Evolutionary conservation across 2,888 invertebrate species (phyloP), one percentile per base, ranked within the genome.

Genomic region (Luffia ferchaultella): DNA sequence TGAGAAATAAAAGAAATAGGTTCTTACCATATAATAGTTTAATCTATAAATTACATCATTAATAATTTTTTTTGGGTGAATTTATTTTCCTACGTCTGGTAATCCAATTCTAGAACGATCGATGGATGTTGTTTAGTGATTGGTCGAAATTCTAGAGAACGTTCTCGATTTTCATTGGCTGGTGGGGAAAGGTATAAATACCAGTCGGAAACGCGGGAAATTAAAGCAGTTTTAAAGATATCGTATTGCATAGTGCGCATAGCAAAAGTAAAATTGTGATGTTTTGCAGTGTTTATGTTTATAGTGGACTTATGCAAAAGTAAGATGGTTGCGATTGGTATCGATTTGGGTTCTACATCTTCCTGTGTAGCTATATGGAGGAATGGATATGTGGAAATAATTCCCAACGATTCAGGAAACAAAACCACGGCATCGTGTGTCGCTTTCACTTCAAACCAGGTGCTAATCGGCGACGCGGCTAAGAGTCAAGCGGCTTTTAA

Each of bases 361-460:
- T 69, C 68, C 18, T 75, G 77, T 60, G 75, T 70, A 42, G 76
- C 76, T 1, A 67, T 76, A n/a, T 77, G 73, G 71, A 62, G 61
- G 9, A 53, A 73, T 20, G 70, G 70, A 0, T 53, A 50, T 50
- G 68, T 70, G 0, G 71, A 77, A 64, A 70, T 77, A 55, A 76
- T 78, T 19, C 57, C 66, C 17, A 76, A 78, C 30, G 73, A 70
- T 9, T 65, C 70, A 44, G 78, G 77, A 2, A 72, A 70, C 16
- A 55, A 63, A 20, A 71, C 67, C 1, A 78, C 74, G 2, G 75
- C 78, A 12, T 75, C 76, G 18, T 72, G 60, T 43, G 72, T 79
- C 1, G 70, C 77, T 1, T 79, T 79, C 41, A 73, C 73, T 1
- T 52, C 61, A 1, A 61, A 62, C 0, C 66, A 67, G 9, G 66